phyloP scores from a whole-genome alignment of 2,113 vertebrate species.

The Oreotrochilus melanogaster region DNA sequence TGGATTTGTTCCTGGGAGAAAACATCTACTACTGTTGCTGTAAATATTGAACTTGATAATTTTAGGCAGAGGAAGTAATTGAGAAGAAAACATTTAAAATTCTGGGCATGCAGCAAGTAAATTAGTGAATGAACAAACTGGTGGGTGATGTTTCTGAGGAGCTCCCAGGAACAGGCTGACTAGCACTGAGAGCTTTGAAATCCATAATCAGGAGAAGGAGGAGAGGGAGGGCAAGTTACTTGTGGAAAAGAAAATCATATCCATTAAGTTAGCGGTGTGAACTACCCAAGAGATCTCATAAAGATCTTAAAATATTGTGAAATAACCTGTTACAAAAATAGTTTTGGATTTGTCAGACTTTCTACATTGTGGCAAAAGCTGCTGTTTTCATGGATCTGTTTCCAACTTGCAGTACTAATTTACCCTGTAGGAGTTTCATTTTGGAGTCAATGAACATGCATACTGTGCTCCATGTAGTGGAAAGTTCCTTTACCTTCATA shows the following conservation, averaged over 20 bases:
- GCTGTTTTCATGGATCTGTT: neutral
- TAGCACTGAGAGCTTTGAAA: neutral
- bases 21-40: neutral
- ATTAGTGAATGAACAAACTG: neutral
- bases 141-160: neutral
- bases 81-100: neutral
- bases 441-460: neutral
- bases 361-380: neutral
- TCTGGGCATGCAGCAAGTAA: neutral
- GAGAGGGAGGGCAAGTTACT: rapidly evolving
- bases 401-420: neutral
- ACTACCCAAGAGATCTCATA: neutral
- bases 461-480: neutral
- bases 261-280: neutral
- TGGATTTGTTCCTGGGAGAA: neutral
- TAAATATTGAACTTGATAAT: neutral
- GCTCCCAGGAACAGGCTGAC: neutral
- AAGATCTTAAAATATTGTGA: neutral
- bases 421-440: neutral
- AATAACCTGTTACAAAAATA: neutral
- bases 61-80: neutral
- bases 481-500: neutral
- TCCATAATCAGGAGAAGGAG: neutral
- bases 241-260: neutral
- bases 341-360: neutral